Base-by-base conservation (phyloP, 2,888 invertebrate species). In the Cantharis rufa region DNA sequence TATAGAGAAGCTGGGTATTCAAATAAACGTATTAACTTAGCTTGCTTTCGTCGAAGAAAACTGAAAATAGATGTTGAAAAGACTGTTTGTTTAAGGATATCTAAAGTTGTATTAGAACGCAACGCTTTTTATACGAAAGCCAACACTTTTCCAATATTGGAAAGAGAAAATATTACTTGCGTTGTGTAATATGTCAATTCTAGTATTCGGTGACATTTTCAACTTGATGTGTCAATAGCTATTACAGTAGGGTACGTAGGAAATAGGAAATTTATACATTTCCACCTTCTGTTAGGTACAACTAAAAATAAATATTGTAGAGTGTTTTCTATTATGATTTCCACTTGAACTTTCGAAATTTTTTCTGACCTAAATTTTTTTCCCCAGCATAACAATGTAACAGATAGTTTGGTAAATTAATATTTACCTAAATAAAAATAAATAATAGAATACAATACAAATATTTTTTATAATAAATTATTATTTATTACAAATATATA, bases 121-220 rank as follows among this genome's bases (percentile, higher is more conserved):
- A 28, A 74, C 28, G 70, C 28, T 73, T 70, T 63, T 70, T 74
- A 32, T 74, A 68, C 61, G 72, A 72, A 72, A 72, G 61, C 72
- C 69, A 72, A 72, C 72, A 72, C 72, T 72, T 72, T 72, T 72
- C 72, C 72, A 62, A 72, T 72, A 72, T 72, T 72, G 72, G 72
- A 72, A 21, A 72, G 27, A 16, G 72, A 62, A 72, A 72, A 72
- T 72, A 72, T 72, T 72, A 68, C 72, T 66, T 64, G 68, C 61
- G 27, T 72, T 68, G 72, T 72, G 72, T 72, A 72, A 72, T 72
- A 72, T 72, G 72, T 72, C 72, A 72, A 72, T 72, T 72, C 68
- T 64, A 61, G 68, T 72, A 32, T 72, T 72, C 62, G 69, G 13
- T 15, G 69, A 69, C 72, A 68, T 18, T 72, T 72, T 62, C 68